These are phyloP conservation scores for Himalopsyche tibetana DNA, from an alignment of 2,888 invertebrate species.

Conservation along the genomic window DNA sequence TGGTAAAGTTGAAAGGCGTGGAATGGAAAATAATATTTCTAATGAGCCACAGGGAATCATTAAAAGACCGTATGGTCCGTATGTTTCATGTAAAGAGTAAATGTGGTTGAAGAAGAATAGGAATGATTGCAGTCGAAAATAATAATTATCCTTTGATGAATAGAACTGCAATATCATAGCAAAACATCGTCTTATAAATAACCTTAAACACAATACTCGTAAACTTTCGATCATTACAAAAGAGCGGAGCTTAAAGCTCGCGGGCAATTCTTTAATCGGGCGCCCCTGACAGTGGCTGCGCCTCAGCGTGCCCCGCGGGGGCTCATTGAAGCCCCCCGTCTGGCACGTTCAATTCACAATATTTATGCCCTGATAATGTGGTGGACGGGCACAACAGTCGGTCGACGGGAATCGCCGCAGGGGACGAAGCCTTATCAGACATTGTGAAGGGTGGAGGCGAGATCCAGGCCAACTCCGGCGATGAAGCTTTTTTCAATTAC, in stretches of 20 bases:
- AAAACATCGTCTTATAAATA: neutral
- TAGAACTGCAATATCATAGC: neutral
- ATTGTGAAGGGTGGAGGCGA: slow-evolving; percentile 40
- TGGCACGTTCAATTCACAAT: slow-evolving; percentile 40
- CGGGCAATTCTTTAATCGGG: slow-evolving; percentile 41
- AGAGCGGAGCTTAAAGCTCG: slow-evolving; percentile 20
- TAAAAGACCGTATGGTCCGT: too few species aligned
- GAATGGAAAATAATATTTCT: too few species aligned
- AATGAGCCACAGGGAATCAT: too few species aligned
- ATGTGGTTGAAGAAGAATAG: too few species aligned
- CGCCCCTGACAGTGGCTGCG: slow-evolving; percentile 40
- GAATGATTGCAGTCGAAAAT: too few species aligned
- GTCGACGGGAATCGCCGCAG: slow-evolving; percentile 43
- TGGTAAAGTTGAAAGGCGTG: too few species aligned
- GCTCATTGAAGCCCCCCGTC: slow-evolving; percentile 41
- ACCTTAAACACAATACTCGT: slow-evolving; percentile 24
- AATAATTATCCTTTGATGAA: neutral
- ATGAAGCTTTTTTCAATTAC: slow-evolving; percentile 31
- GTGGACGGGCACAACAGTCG: slow-evolving; percentile 42
- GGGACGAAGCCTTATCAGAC: slow-evolving; percentile 27
- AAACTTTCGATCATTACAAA: slow-evolving; percentile 31
- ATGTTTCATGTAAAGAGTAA: too few species aligned
- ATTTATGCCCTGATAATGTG: slow-evolving; percentile 43
- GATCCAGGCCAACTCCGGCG: slow-evolving; percentile 1
- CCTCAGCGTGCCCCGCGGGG: slow-evolving; percentile 28